phyloP scores from a whole-genome alignment of 2,888 invertebrate species.

The Gasteruption jaculator region DNA sequence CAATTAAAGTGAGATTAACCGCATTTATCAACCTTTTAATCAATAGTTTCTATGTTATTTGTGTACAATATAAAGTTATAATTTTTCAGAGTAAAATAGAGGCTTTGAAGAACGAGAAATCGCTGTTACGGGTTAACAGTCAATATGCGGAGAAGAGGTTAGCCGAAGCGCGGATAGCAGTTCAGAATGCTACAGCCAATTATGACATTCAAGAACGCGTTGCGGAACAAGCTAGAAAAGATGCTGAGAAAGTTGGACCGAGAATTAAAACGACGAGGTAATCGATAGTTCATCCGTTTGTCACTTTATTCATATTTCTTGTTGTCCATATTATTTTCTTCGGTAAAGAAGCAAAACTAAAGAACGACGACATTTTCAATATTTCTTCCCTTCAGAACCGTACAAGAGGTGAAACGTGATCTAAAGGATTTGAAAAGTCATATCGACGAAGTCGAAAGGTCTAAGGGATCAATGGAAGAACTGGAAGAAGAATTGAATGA shows the following conservation, averaged over 20 bases:
- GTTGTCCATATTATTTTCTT: constrained; percentile 4
- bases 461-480: constrained; percentile 35
- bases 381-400: constrained; percentile 27
- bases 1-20: constrained; percentile 29
- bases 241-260: constrained; percentile 53
- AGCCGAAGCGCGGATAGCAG: constrained; percentile 21
- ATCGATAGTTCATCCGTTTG: constrained; percentile 4
- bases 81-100: constrained; percentile 50
- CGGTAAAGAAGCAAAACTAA: neutral
- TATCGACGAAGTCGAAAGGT: constrained; percentile 33
- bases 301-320: constrained; percentile 5
- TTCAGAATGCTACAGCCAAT: constrained; percentile 36
- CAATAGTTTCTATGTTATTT: no score
- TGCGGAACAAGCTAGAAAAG: constrained; percentile 43
- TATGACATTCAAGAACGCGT: constrained; percentile 47
- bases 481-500: constrained; percentile 40
- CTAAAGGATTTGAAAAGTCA: constrained; percentile 25
- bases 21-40: no score
- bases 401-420: constrained; percentile 26
- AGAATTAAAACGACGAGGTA: constrained; percentile 56
- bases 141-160: constrained; percentile 25
- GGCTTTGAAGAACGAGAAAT: constrained; percentile 49
- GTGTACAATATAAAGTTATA: no score
- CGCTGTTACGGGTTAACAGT: constrained; percentile 27
- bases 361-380: no score